Evolutionary conservation across 2,888 invertebrate genomes (phyloP).

Genomic region (Sicus ferrugineus): DNA sequence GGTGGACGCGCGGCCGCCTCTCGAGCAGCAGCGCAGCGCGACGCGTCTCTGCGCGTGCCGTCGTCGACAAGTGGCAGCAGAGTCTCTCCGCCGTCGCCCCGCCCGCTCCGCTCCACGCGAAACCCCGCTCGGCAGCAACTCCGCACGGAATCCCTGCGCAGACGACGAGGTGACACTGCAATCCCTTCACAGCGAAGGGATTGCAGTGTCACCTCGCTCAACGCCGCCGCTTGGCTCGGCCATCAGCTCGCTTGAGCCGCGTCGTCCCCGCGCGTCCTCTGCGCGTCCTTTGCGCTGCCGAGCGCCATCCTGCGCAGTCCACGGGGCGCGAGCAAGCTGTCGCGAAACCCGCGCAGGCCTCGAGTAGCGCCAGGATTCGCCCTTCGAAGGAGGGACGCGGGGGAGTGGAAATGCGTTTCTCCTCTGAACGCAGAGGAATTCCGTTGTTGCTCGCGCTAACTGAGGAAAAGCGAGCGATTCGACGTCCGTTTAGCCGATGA

Average conservation of each 20-base stretch:
- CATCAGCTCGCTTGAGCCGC: slow-evolving; percentile 27
- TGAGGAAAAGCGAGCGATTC: too few relatives aligned
- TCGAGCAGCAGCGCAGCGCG: too few relatives aligned
- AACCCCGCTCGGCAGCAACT: background rate
- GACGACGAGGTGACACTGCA: slow-evolving; percentile 10
- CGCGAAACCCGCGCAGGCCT: background rate
- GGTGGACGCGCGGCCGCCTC: background rate
- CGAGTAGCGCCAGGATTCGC: slow-evolving; percentile 41
- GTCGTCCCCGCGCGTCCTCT: slow-evolving; percentile 7
- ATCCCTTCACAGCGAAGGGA: slow-evolving; percentile 25
- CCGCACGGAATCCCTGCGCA: background rate
- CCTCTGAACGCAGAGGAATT: too few relatives aligned
- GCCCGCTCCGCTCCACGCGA: too few relatives aligned
- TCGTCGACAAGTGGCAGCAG: background rate
- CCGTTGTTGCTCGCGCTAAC: background rate
- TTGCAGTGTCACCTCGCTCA: too few relatives aligned
- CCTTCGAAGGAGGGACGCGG: too few relatives aligned
- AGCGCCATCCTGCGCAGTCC: slow-evolving; percentile 4
- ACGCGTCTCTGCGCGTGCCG: slow-evolving; percentile 40
- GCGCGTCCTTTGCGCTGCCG: background rate
- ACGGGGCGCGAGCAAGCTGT: slow-evolving; percentile 38
- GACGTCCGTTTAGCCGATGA: too few relatives aligned
- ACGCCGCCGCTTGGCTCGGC: slow-evolving; percentile 41
- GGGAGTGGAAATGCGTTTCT: too few relatives aligned
- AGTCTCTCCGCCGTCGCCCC: too few relatives aligned